Conservation (phyloP, 2,113 vertebrate genomes). For the Salminus brasiliensis region DNA sequence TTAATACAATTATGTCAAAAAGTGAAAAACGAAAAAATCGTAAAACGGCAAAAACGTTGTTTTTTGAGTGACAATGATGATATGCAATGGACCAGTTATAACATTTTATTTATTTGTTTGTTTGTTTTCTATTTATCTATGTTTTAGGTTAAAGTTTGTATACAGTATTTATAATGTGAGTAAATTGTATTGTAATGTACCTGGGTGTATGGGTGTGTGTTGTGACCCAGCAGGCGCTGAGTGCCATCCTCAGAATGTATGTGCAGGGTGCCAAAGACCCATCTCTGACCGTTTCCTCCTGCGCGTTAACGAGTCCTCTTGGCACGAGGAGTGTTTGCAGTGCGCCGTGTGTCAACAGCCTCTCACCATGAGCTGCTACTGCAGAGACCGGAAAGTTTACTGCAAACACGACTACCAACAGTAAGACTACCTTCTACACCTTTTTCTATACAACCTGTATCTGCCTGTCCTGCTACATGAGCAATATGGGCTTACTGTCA, state of each 20-base stretch:
- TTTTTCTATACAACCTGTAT: background rate
- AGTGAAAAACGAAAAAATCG: too few species aligned
- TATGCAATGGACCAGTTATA: too few species aligned
- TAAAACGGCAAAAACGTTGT: too few species aligned
- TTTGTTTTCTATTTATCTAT: too few species aligned
- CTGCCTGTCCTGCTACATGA: background rate
- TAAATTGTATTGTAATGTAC: background rate
- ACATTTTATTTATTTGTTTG: background rate
- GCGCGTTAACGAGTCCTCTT: slow-evolving; percentile 89
- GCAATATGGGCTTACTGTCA: too few species aligned
- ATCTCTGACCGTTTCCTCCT: slow-evolving; percentile 93
- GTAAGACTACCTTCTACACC: slow-evolving; percentile 73
- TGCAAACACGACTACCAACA: slow-evolving; percentile 93
- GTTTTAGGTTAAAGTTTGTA: too few species aligned
- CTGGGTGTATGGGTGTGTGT: background rate
- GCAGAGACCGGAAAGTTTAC: slow-evolving; percentile 87
- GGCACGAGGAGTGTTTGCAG: slow-evolving; percentile 92
- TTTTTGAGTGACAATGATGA: too few species aligned
- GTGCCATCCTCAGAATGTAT: slow-evolving; percentile 84
- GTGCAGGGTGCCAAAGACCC: slow-evolving; percentile 87
- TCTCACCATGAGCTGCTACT: slow-evolving; percentile 91
- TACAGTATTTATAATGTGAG: too few species aligned
- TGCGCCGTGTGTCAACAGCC: slow-evolving; percentile 89
- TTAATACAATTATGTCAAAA: too few species aligned
- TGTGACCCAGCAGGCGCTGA: slow-evolving; percentile 75